These are phyloP conservation scores for Protomyctophum bolini DNA, from an alignment of 2,113 vertebrate genomes.

Conservation along the genomic window DNA sequence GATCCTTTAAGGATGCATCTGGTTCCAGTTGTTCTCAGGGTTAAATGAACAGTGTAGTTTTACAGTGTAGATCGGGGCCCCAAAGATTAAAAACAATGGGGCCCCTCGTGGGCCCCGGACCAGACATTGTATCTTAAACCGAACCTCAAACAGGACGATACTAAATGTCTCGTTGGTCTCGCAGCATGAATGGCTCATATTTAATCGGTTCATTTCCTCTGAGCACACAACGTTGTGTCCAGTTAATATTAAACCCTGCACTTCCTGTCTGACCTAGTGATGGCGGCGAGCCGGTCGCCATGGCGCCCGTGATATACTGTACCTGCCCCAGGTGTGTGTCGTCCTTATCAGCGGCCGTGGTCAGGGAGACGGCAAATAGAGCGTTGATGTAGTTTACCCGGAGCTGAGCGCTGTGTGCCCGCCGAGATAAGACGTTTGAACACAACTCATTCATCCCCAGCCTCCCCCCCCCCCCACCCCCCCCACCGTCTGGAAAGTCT, in stretches of 20 bases:
- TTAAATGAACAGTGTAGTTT: too few species aligned
- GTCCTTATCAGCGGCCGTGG: constrained; percentile 30
- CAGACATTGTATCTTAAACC: too few species aligned
- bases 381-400: constrained; percentile 56
- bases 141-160: too few species aligned
- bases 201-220: too few species aligned
- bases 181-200: too few species aligned
- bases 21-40: too few species aligned
- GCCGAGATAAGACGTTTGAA: constrained; percentile 7
- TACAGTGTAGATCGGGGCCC: too few species aligned
- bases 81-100: too few species aligned
- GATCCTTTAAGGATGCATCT: too few species aligned
- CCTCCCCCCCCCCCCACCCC: too few species aligned
- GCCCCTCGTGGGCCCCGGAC: too few species aligned
- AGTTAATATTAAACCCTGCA: constrained; percentile 63
- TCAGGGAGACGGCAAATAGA: constrained; percentile 47
- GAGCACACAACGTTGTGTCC: background rate
- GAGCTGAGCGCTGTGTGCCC: background rate
- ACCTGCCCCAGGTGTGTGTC: constrained; percentile 43
- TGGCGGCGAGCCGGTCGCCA: constrained; percentile 24
- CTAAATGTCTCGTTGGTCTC: too few species aligned
- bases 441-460: background rate
- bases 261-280: constrained; percentile 23
- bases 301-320: constrained; percentile 13
- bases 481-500: constrained; percentile 15